Evolutionary conservation across 2,888 invertebrate genomes (phyloP), one percentile per base, ranked within the genome.

Genomic region (Dorcus hopei): DNA sequence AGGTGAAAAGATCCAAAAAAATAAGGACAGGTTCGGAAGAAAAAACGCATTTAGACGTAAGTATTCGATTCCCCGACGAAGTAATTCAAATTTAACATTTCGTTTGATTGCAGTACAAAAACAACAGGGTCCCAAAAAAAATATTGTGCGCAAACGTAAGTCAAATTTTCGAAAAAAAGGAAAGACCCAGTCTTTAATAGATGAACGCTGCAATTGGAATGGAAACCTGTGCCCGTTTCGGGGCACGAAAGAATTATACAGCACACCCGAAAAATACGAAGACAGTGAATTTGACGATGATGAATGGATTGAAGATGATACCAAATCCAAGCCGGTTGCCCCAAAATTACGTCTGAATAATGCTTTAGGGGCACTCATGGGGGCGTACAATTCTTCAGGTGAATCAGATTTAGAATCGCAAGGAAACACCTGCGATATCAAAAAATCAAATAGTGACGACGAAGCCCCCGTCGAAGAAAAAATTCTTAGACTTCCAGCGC

Each of bases 1-100:
- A 61, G 94, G 94, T 23, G 93, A 93, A 80, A 84, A 87, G 70
- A 83, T 90, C 38, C 65, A 69, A 71, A 81, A 82, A 9, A 75
- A 76, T 61, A 53, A 54, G 39, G 45, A 45, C 26, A 41, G 50
- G 11, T 55, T 55, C 33, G 55, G 40, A 49, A 74, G 75, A 63
- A 71, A 61, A 33, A 72, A 77, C 47, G 79, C 80, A 65, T 76
- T 77, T 42, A 76, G 75, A 64, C 68, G 75, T 73, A 68, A 73
- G 72, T 72, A 59, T 38, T 11, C 9, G 49, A 14, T n/a, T 9
- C 9, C 40, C 48, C 2, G 19, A 19, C 11, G 38, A 11, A 33
- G 42, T 39, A n/a, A 45, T 19, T n/a, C 16, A 9, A 14, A 9
- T 43, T 45, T 43, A 19, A n/a, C 43, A 11, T 52, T 52, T 41